Evolutionary conservation across 2,797 vertebrate species (phyloP).

Genomic region (Cirrhinus molitorella): DNA sequence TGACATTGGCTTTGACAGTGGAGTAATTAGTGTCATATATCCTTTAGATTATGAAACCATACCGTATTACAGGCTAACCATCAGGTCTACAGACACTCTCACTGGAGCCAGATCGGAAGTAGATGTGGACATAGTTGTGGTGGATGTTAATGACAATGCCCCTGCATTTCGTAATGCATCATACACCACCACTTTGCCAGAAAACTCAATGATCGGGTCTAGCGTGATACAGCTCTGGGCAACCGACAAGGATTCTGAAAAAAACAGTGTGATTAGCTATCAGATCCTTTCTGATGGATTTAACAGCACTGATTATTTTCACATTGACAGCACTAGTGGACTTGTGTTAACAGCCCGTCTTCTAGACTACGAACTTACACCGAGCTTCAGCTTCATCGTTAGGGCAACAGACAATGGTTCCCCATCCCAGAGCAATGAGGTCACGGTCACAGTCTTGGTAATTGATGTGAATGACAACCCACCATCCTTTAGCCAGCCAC

Average conservation of each 20-base stretch:
- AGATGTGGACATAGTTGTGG: slow-evolving; percentile 90
- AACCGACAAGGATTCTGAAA: slow-evolving; percentile 89
- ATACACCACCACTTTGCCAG: slow-evolving; percentile 84
- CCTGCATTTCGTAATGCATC: slow-evolving; percentile 85
- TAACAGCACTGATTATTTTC: slow-evolving; percentile 88
- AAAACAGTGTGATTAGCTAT: slow-evolving; percentile 87
- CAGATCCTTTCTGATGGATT: slow-evolving; percentile 87
- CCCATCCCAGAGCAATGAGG: slow-evolving; percentile 87
- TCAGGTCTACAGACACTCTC: slow-evolving; percentile 91
- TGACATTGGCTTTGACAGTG: slow-evolving; percentile 92
- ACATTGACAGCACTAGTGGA: slow-evolving; percentile 87
- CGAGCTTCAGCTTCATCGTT: slow-evolving; percentile 84
- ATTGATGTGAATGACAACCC: slow-evolving; percentile 95
- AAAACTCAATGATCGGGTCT: slow-evolving; percentile 89
- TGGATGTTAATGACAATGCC: slow-evolving; percentile 93
- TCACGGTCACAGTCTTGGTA: slow-evolving; percentile 82
- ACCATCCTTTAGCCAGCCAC: slow-evolving; percentile 87
- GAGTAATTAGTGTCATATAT: slow-evolving; percentile 86
- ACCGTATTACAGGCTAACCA: slow-evolving; percentile 88
- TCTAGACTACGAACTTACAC: slow-evolving; percentile 90
- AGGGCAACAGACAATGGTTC: slow-evolving; percentile 89
- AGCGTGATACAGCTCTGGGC: slow-evolving; percentile 85
- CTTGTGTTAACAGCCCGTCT: slow-evolving; percentile 83
- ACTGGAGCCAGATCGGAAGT: slow-evolving; percentile 91
- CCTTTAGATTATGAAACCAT: slow-evolving; percentile 90